Evolutionary conservation across 2,888 invertebrate genomes (phyloP).

Genomic region (Drosophila neutralis): DNA sequence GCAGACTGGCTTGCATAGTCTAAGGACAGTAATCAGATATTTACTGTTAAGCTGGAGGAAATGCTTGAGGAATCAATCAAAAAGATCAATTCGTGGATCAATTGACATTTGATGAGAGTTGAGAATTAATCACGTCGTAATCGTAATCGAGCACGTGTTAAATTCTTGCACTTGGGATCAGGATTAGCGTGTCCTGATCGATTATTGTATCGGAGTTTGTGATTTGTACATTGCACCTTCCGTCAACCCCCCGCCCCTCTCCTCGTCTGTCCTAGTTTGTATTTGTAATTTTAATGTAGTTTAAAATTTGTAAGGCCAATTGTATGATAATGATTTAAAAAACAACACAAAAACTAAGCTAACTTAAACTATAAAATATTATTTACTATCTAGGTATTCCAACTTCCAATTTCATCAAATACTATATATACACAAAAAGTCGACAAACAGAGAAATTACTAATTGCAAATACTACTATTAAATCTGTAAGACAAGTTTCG

Average conservation of each 20-base stretch:
- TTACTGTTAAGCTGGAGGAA: too few species aligned
- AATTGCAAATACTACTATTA: slow-evolving; percentile 23
- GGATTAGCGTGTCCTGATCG: neutral
- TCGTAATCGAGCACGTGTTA: too few species aligned
- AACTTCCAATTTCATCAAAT: slow-evolving; percentile 10
- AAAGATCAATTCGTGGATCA: neutral
- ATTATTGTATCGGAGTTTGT: neutral
- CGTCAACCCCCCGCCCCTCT: neutral
- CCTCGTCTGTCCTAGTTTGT: slow-evolving; percentile 20
- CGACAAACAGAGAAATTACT: slow-evolving; percentile 4
- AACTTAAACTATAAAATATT: slow-evolving; percentile 6
- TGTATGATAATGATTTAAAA: slow-evolving; percentile 48
- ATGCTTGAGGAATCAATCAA: too few species aligned
- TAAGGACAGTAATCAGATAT: too few species aligned
- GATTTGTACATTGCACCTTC: neutral
- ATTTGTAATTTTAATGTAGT: slow-evolving; percentile 43
- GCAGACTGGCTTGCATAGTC: too few species aligned
- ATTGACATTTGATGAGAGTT: neutral
- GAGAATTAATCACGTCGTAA: neutral
- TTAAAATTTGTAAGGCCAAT: slow-evolving; percentile 52
- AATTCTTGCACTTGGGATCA: neutral
- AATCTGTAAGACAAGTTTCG: slow-evolving; percentile 21
- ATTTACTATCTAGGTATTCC: slow-evolving; percentile 3
- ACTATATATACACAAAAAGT: neutral
- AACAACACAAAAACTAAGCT: slow-evolving; percentile 4